Percentiles rank a stretch among this genome's conserved stretches.
These are phyloP conservation scores for Gymnosoma rotundatum DNA, from an alignment of 2,888 invertebrate species.

Conservation along the genomic window DNA sequence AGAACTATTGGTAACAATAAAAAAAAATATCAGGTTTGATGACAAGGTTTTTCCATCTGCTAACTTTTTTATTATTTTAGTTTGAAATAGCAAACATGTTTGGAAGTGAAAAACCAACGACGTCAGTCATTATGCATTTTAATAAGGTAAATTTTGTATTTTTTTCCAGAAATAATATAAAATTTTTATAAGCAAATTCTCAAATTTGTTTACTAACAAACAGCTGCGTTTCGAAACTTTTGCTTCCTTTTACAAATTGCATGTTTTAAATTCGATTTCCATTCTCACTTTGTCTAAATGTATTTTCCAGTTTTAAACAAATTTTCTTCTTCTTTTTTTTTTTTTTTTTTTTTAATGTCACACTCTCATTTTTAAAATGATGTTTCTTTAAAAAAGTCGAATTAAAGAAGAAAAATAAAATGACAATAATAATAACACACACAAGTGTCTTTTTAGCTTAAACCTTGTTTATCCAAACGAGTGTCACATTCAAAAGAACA, in stretches of 20 bases:
- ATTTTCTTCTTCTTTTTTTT: conserved; percentile 23
- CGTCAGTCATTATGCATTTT: no score
- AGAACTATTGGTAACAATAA: no score
- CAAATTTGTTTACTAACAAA: not conserved
- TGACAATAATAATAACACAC: not conserved
- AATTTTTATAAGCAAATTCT: not conserved
- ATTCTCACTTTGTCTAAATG: conserved; percentile 1
- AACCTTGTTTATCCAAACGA: conserved; percentile 39
- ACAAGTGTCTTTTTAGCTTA: conserved; percentile 38
- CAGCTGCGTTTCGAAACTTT: not conserved
- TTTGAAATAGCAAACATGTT: no score
- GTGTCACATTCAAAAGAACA: conserved; percentile 30
- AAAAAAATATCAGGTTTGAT: no score
- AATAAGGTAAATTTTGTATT: no score
- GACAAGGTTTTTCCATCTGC: no score
- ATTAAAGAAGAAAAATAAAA: conserved; percentile 24
- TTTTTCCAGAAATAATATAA: no score
- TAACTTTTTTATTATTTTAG: no score
- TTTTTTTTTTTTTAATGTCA: conserved; percentile 39
- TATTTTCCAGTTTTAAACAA: conserved; percentile 12
- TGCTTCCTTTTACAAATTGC: not conserved
- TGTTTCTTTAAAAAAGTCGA: conserved; percentile 20
- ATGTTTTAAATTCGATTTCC: not conserved
- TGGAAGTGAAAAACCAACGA: no score
- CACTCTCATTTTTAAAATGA: conserved; percentile 23